Evolutionary conservation across 2,113 vertebrate species (phyloP).

Genomic region (Dasyprocta punctata): DNA sequence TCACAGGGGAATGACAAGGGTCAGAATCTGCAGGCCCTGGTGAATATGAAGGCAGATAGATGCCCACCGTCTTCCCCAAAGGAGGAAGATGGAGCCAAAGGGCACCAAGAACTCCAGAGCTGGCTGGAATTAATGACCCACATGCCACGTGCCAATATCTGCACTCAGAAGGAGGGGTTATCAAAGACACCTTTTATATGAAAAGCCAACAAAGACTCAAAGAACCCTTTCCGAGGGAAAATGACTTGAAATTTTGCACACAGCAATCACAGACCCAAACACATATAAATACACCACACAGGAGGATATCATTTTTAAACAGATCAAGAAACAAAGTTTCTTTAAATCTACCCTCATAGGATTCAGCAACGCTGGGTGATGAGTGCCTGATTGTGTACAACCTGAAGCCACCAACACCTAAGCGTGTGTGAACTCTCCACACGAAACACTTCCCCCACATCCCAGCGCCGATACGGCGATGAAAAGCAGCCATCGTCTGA

Average conservation of each 20-base stretch:
- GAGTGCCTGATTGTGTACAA: constrained; percentile 49
- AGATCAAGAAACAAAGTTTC: constrained; percentile 51
- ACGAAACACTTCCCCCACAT: constrained; percentile 55
- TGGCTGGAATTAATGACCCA: not conserved
- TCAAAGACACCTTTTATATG: not conserved
- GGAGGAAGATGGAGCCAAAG: not conserved
- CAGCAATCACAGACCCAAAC: not conserved
- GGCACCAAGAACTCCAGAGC: not conserved
- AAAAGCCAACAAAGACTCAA: not conserved
- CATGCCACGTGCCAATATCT: no score
- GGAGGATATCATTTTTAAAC: constrained; percentile 61
- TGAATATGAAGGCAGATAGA: fast-evolving
- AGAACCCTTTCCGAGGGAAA: not conserved
- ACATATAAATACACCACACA: constrained; percentile 32
- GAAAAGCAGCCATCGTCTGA: constrained; percentile 72
- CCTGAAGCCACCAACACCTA: constrained; percentile 60
- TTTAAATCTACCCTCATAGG: constrained; percentile 43
- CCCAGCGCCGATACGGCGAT: constrained; percentile 47
- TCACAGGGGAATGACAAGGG: not conserved
- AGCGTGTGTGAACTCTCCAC: constrained; percentile 61
- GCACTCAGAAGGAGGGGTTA: not conserved
- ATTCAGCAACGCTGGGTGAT: constrained; percentile 25
- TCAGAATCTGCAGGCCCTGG: not conserved
- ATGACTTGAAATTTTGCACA: constrained; percentile 9
- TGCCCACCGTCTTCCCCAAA: not conserved